Evolutionary conservation across 1,140 invertebrate genomes (phyloP).

Genomic region (Elysia chlorotica): DNA sequence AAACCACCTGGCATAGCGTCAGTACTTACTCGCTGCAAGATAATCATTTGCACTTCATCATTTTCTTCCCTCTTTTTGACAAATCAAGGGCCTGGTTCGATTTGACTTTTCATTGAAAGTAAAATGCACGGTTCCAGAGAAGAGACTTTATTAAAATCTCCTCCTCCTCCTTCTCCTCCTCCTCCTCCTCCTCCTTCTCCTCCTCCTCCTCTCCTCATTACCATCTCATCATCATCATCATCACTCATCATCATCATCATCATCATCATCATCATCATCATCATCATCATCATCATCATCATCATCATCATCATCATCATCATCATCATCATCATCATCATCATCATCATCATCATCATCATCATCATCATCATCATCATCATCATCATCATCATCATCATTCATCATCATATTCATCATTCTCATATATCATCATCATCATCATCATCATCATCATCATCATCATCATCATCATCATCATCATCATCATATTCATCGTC

Average conservation of each 20-base stretch:
- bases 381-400: constrained; percentile 3
- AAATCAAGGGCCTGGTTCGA: no score
- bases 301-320: constrained; percentile 56
- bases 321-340: constrained; percentile 64
- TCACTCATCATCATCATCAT: constrained; percentile 37
- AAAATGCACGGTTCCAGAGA: no score
- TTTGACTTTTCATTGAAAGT: no score
- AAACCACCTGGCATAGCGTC: no score
- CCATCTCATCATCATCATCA: constrained; percentile 55
- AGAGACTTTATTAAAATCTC: no score
- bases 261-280: constrained; percentile 68
- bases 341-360: not conserved
- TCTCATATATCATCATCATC: not conserved
- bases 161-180: no score
- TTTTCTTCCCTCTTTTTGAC: no score
- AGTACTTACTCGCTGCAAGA: no score
- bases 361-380: constrained; percentile 15
- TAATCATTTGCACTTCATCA: no score
- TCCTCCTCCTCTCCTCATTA: no score
- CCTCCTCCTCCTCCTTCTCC: no score
- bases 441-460: not conserved
- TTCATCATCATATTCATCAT: not conserved
- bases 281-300: not conserved
- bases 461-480: not conserved
- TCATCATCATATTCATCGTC: no score